These are phyloP conservation scores for Dasypolia templi DNA, from an alignment of 2,888 invertebrate genomes.

Conservation along the genomic window DNA sequence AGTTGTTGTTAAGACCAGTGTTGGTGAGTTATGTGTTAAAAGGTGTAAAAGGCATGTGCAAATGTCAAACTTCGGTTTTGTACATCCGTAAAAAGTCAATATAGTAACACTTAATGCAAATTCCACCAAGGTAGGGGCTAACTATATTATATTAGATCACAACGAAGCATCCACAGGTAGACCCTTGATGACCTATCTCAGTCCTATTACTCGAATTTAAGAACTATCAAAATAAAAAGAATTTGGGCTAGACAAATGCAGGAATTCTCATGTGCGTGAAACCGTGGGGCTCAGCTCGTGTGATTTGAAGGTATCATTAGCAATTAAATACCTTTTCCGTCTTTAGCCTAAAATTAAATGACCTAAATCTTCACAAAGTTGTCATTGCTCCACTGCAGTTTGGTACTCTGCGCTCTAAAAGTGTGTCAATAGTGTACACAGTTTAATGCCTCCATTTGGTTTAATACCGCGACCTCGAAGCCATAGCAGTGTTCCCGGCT, in stretches of 20 bases:
- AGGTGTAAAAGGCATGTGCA: too few species aligned
- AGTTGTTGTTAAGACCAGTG: not conserved
- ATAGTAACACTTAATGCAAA: not conserved
- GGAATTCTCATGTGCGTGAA: not conserved
- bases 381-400: not conserved
- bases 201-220: not conserved
- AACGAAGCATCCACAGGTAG: not conserved
- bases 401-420: slow-evolving; percentile 20
- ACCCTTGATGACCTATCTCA: too few species aligned
- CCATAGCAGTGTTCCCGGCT: slow-evolving; percentile 2
- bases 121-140: not conserved
- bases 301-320: not conserved
- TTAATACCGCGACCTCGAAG: slow-evolving; percentile 11
- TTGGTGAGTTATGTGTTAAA: not conserved
- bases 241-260: not conserved
- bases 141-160: not conserved
- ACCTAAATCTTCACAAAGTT: not conserved
- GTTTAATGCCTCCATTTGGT: slow-evolving; percentile 31
- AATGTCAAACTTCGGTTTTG: not conserved
- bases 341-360: too few species aligned
- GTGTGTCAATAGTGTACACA: slow-evolving; percentile 24
- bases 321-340: not conserved
- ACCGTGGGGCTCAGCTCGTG: not conserved
- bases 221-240: not conserved
- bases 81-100: not conserved